Evolutionary conservation across 2,797 vertebrate genomes (phyloP).

Genomic region (Girardinus metallicus): DNA sequence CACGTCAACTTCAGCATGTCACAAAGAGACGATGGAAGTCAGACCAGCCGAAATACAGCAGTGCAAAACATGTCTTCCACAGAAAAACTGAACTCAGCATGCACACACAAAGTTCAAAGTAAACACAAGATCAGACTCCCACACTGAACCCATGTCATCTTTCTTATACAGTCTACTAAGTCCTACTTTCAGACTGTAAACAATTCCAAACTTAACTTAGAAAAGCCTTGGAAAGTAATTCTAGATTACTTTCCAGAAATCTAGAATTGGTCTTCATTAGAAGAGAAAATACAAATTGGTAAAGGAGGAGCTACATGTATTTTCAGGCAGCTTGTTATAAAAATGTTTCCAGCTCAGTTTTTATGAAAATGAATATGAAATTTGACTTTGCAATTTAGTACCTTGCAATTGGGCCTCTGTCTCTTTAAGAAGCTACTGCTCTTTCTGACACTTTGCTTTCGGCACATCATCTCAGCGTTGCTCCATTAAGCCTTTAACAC

Average conservation of each 20-base stretch:
- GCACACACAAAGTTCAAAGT: neutral
- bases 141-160: neutral
- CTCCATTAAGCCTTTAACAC: no score
- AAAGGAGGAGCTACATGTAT: no score
- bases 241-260: neutral
- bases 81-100: neutral
- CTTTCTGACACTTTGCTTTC: no score
- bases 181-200: neutral
- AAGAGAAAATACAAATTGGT: neutral
- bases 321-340: no score
- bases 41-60: neutral
- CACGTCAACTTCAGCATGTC: conserved; percentile 30
- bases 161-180: neutral
- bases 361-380: no score
- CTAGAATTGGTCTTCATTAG: neutral
- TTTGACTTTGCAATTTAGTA: no score
- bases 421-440: no score
- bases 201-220: neutral
- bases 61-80: neutral
- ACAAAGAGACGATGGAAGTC: neutral
- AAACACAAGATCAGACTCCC: neutral
- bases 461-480: no score
- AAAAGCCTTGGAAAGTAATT: neutral
- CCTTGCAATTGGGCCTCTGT: no score
- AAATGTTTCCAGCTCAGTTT: no score